Conservation (phyloP, 1,140 invertebrate species). For the Drosophila willistoni region DNA sequence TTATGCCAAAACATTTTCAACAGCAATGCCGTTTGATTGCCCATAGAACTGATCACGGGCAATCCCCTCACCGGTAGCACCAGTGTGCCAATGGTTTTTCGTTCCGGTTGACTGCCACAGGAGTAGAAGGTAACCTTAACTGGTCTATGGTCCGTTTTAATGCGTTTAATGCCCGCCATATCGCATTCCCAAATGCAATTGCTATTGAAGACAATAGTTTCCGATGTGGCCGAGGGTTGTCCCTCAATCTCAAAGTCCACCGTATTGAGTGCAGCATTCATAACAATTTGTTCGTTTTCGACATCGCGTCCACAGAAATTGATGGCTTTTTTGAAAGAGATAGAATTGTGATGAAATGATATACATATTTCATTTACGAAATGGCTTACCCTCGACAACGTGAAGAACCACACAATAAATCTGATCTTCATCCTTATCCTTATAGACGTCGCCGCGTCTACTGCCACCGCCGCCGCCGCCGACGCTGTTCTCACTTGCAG, state of each 20-base stretch:
- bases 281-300: conserved; percentile 55
- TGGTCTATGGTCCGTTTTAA: conserved; percentile 75
- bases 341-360: not conserved
- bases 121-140: conserved; percentile 64
- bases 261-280: conserved; percentile 68
- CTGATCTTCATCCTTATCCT: conserved; percentile 46
- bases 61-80: conserved; percentile 67
- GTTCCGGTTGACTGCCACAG: conserved; percentile 18
- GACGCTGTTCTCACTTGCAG: conserved; percentile 31
- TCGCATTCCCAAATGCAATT: conserved; percentile 79
- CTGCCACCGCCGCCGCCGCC: conserved; percentile 16
- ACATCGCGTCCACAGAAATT: conserved; percentile 61
- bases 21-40: conserved; percentile 39
- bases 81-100: conserved; percentile 58
- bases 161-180: conserved; percentile 67
- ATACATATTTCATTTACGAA: not conserved
- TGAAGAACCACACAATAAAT: conserved; percentile 71
- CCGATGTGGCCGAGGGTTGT: conserved; percentile 40
- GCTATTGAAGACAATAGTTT: conserved; percentile 71
- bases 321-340: conserved; percentile 40
- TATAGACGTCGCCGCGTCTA: conserved; percentile 25
- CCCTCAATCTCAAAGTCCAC: conserved; percentile 76
- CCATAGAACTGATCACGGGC: conserved; percentile 45
- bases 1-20: conserved; percentile 75
- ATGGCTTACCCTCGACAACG: conserved; percentile 59